phyloP scores from a whole-genome alignment of 2,888 invertebrate genomes.

The Andrena bucephala region DNA sequence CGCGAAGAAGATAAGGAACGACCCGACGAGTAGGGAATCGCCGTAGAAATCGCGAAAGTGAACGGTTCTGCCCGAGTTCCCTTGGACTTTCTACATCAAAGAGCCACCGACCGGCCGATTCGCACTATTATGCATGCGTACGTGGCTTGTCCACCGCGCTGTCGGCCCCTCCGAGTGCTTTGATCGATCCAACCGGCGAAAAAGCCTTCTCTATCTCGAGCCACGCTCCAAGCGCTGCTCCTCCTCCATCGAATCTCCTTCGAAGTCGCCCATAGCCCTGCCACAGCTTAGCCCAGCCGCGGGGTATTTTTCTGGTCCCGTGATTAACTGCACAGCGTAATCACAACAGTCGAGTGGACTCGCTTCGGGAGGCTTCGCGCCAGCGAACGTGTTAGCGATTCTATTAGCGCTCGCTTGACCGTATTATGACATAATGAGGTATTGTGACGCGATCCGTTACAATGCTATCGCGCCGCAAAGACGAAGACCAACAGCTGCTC shows the following conservation, averaged over 20 bases:
- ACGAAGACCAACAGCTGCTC: slow-evolving; percentile 30
- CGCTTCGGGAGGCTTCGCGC: not conserved
- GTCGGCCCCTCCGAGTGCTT: not conserved
- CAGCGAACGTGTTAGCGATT: slow-evolving; percentile 1
- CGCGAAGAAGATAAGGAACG: not conserved
- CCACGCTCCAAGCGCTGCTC: not conserved
- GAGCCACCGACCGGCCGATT: slow-evolving; percentile 29
- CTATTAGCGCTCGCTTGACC: not conserved
- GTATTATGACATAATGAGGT: slow-evolving; percentile 12
- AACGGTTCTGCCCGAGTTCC: slow-evolving; percentile 50
- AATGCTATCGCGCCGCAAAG: slow-evolving; percentile 19
- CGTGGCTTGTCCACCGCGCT: not conserved
- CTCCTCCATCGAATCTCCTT: not conserved
- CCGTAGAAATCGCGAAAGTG: slow-evolving; percentile 55
- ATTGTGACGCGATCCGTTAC: slow-evolving; percentile 20
- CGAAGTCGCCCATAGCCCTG: not conserved
- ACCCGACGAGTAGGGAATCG: slow-evolving; percentile 8
- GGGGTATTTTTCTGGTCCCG: not conserved
- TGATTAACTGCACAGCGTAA: not conserved
- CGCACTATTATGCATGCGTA: slow-evolving; percentile 45
- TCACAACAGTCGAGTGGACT: not conserved
- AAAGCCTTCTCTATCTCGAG: not conserved
- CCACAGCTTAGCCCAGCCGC: not conserved
- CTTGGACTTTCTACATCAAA: slow-evolving; percentile 53
- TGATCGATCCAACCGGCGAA: slow-evolving; percentile 13